Conservation (phyloP, 2,888 invertebrate species). For the Argyresthia albistria region DNA sequence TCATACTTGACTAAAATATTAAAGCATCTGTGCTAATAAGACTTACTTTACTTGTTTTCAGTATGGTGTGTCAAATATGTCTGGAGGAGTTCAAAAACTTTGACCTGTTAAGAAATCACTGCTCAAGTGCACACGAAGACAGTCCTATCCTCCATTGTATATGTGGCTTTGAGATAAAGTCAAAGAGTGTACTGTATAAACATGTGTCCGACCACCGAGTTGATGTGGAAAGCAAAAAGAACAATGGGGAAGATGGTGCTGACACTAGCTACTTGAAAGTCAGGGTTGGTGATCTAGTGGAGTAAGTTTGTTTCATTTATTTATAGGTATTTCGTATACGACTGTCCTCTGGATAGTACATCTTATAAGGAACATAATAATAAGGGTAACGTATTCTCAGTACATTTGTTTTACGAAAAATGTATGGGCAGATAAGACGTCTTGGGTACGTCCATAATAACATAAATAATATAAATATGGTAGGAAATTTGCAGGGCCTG, state of each 20-base stretch:
- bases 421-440: too few species aligned
- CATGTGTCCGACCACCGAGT: conserved; percentile 51
- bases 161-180: conserved; percentile 49
- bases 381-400: too few species aligned
- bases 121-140: conserved; percentile 35
- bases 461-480: too few species aligned
- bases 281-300: conserved; percentile 51
- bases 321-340: too few species aligned
- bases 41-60: conserved; percentile 13
- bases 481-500: too few species aligned
- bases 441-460: too few species aligned
- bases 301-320: conserved; percentile 23
- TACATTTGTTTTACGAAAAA: too few species aligned
- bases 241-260: conserved; percentile 24
- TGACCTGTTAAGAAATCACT: conserved; percentile 38
- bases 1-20: too few species aligned
- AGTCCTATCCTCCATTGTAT: conserved; percentile 43
- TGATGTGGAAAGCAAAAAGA: conserved; percentile 28
- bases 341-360: too few species aligned
- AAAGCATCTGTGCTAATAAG: too few species aligned
- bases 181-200: conserved; percentile 53
- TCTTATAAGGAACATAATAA: too few species aligned
- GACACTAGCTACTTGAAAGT: conserved; percentile 34
- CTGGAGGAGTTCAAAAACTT: conserved; percentile 40
- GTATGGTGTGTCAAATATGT: conserved; percentile 46